Evolutionary conservation across 2,113 vertebrate genomes (phyloP), one percentile per base, ranked within the genome.

Genomic region (Amia ocellicauda): DNA sequence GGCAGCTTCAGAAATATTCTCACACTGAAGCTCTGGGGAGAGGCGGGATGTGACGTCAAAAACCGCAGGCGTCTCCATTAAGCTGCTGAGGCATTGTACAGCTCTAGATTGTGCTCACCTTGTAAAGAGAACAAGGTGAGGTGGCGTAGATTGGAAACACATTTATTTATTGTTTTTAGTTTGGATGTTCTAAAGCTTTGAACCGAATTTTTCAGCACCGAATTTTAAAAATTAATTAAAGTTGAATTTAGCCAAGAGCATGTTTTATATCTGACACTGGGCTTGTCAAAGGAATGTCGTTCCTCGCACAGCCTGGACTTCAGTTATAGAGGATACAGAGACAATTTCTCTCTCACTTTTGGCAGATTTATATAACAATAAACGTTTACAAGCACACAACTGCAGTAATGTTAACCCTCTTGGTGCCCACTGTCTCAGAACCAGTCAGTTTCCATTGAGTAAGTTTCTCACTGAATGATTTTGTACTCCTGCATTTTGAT

Each of bases 371-470:
- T 69, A 66, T 68, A 65, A 67, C 68, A 63, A 72, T 57, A 61
- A 52, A 43, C 23, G 43, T 62, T 78, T 78, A 74, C 75, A 57
- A 72, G 80, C 73, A 69, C 70, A 64, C 63, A 67, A 53, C 63
- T 72, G 27, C 54, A 60, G 27, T 41, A 60, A 20, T 7, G 1
- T 68, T 67, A 69, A 70, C 67, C 63, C 31, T 73, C 72, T 71
- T 70, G 80, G 74, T 81, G 83, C 83, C 78, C 75, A 77, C 75
- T 71, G 51, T 58, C 67, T 69, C 62, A 62, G 13, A 7, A 41
- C 5, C 40, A 41, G 11, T 41, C 40, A 5, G 5, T 41, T 41
- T 41, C 11, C 40, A 41, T 41, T 41, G 80, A 73, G 62, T 55
- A 0, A 63, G 75, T 36, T 36, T 36, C 11, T 11, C 31, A 36